phyloP scores from a whole-genome alignment of 2,797 vertebrate species.

The Acipenser oxyrinchus region DNA sequence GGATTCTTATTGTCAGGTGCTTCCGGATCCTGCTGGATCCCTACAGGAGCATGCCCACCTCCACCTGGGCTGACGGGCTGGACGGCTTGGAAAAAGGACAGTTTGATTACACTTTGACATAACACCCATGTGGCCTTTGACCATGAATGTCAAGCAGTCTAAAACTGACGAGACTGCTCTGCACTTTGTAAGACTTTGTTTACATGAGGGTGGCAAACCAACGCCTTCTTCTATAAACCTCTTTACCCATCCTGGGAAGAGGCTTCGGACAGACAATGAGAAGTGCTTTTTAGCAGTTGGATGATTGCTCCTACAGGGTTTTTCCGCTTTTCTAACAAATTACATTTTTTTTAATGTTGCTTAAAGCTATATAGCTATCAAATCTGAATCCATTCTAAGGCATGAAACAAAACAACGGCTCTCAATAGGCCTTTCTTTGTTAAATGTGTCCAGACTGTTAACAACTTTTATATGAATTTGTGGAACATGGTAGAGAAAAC shows the following conservation, averaged over 20 bases:
- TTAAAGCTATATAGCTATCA: slow-evolving; percentile 22
- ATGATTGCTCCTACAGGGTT: slow-evolving; percentile 26
- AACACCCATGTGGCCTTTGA: slow-evolving; percentile 21
- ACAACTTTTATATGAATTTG: neutral
- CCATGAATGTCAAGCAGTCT: neutral
- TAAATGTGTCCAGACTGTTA: slow-evolving; percentile 12
- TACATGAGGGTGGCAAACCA: slow-evolving; percentile 1
- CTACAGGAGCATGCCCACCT: slow-evolving; percentile 72
- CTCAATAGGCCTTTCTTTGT: too few species aligned
- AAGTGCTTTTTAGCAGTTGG: neutral
- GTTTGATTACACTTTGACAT: slow-evolving; percentile 70
- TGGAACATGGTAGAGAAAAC: neutral
- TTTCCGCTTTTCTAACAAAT: slow-evolving; percentile 17
- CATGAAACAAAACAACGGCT: too few species aligned
- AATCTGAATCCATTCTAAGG: slow-evolving; percentile 2
- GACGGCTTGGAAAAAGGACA: slow-evolving; percentile 76
- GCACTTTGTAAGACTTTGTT: slow-evolving; percentile 8
- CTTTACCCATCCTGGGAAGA: neutral
- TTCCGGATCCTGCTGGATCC: slow-evolving; percentile 75
- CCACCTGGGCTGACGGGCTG: slow-evolving; percentile 70
- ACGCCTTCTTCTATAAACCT: neutral
- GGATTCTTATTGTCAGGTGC: slow-evolving; percentile 70
- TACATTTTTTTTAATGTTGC: slow-evolving; percentile 7
- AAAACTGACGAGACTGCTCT: neutral
- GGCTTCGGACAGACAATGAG: neutral